Percentiles rank a stretch among this genome's conserved stretches.
Conservation (phyloP, 2,888 invertebrate species). For the Cephus sareptanus region DNA sequence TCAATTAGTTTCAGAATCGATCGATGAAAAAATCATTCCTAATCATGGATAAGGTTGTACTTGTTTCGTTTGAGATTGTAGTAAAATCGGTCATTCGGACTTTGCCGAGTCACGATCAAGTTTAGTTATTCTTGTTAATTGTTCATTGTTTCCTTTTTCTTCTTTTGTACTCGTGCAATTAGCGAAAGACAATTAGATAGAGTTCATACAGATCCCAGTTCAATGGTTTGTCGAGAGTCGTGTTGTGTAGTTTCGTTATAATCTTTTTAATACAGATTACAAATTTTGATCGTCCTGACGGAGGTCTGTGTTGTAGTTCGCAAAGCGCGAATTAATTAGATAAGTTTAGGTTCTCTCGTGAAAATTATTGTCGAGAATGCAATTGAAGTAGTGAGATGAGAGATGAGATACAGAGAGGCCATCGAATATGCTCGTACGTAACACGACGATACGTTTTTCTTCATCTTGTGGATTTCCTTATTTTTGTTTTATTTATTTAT, state of each 20-base stretch:
- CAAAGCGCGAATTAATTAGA: neutral
- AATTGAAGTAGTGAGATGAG: neutral
- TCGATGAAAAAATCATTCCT: neutral
- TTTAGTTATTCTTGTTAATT: neutral
- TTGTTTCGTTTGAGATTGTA: neutral
- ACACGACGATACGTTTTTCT: neutral
- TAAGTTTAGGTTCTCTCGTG: neutral
- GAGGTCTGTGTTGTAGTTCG: neutral
- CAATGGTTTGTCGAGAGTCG: neutral
- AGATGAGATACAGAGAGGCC: neutral
- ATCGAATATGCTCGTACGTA: neutral
- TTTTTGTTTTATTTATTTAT: neutral
- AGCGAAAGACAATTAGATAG: neutral
- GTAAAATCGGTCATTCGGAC: neutral
- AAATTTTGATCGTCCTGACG: neutral
- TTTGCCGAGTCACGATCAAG: neutral
- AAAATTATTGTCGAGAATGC: neutral
- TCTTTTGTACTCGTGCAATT: neutral
- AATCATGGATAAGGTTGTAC: neutral
- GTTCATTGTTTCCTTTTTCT: neutral
- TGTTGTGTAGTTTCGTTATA: neutral
- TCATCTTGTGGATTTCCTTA: neutral
- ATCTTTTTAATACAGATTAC: neutral
- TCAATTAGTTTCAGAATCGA: neutral
- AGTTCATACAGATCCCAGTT: neutral